Conservation (phyloP, 2,888 invertebrate species). For the Drosophila silvestris region DNA sequence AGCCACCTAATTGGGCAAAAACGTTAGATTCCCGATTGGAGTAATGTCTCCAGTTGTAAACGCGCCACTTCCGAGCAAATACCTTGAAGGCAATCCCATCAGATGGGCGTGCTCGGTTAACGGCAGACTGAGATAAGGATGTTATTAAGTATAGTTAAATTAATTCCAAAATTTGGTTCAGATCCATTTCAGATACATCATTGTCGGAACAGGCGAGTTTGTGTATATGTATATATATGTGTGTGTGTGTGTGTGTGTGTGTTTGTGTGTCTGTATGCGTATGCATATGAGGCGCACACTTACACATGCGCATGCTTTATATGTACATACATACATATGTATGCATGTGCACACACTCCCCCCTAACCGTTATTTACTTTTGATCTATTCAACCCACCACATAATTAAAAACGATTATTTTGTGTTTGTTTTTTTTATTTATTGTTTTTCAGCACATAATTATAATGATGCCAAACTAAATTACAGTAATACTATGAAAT, state of each 20-base stretch:
- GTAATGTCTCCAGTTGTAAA: neutral
- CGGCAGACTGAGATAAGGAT: neutral
- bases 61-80: neutral
- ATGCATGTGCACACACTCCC: neutral
- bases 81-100: neutral
- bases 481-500: neutral
- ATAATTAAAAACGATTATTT: neutral
- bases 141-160: neutral
- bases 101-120: neutral
- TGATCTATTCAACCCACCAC: no score
- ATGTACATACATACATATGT: no score
- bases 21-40: no score
- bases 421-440: neutral
- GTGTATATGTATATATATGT: no score
- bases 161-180: no score
- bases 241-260: no score
- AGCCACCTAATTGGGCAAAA: neutral
- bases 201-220: no score
- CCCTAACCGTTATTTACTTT: neutral
- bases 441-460: slow-evolving; percentile 9
- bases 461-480: slow-evolving; percentile 1
- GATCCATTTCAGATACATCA: no score
- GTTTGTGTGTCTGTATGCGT: neutral
- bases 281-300: neutral
- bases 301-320: neutral